Base-by-base conservation (phyloP, 2,888 invertebrate genomes). In the Dryocosmus kuriphilus region DNA sequence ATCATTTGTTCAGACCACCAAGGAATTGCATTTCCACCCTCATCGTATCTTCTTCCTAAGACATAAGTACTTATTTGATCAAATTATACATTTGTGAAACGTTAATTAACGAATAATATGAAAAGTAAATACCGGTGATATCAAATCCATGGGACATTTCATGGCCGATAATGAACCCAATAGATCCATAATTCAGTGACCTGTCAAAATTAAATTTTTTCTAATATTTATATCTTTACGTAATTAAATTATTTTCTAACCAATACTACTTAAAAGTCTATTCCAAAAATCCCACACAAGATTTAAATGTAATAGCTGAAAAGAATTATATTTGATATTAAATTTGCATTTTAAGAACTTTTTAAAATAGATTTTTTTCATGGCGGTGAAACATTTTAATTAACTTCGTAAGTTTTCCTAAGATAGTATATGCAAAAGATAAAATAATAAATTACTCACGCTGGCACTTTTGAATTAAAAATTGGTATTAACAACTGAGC, bases 41-140 rank as follows among this genome's bases (percentile, higher is more conserved):
- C 95, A 90, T 97, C 96, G 92, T 95, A 97, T 77, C 96, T 94
- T 0, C 96, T 94, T 16, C 97, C 97, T 95, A 88, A 61, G 14
- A 61, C 4, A 30, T 19, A 61, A 30, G 16, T 30, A 30, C 19
- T 2, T 7, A 62, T 62, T 9, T 11, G 16, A 22, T 22, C 11
- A 65, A 35, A 6, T 38, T 24, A 46, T 7, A n/a, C 2, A 9
- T 5, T 35, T 22, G 2, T 2, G 8, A 61, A 19, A 19, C 1
- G 8, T 61, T 22, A 46, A 38, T 8, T 8, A 11, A 27, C 1
- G 60, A n/a, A 41, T 30, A 41, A 27, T 62, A 30, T 11, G 11
- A 24, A 41, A 71, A 32, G 7, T 63, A 22, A 76, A 77, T 78
- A 81, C 81, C 81, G 41, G 67, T 77, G 32, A 75, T 19, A 62